Evolutionary conservation across 2,113 vertebrate genomes (phyloP).

Genomic region (Melanotaenia duboulayi): DNA sequence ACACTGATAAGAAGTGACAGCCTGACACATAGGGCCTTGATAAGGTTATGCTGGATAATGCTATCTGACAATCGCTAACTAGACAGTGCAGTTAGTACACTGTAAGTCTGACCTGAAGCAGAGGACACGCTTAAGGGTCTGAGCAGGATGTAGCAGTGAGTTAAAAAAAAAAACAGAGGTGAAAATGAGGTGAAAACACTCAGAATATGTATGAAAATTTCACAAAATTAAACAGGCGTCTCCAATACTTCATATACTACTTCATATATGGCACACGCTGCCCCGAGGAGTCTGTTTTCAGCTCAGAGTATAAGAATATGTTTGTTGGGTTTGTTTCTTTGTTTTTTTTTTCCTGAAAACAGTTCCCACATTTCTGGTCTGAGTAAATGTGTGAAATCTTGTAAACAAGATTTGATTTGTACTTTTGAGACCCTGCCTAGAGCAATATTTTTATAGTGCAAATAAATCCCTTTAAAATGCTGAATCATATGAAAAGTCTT

Average conservation of each 20-base stretch:
- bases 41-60: constrained; percentile 64
- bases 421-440: not conserved
- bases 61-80: constrained; percentile 68
- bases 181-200: not conserved
- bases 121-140: not conserved
- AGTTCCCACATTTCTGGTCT: not conserved
- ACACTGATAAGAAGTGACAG: constrained; percentile 64
- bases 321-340: too few relatives aligned
- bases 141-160: not conserved
- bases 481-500: not conserved
- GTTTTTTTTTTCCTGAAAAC: too few relatives aligned
- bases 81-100: constrained; percentile 16
- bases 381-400: not conserved
- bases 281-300: not conserved
- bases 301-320: not conserved
- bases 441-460: not conserved
- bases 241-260: too few relatives aligned
- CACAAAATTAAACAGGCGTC: not conserved
- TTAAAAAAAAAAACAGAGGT: not conserved
- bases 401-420: not conserved
- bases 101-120: constrained; percentile 6
- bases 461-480: not conserved
- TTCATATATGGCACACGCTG: not conserved
- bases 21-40: constrained; percentile 60
- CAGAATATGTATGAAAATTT: not conserved